Conservation (phyloP, 2,888 invertebrate species). For the Melanargia galathea region DNA sequence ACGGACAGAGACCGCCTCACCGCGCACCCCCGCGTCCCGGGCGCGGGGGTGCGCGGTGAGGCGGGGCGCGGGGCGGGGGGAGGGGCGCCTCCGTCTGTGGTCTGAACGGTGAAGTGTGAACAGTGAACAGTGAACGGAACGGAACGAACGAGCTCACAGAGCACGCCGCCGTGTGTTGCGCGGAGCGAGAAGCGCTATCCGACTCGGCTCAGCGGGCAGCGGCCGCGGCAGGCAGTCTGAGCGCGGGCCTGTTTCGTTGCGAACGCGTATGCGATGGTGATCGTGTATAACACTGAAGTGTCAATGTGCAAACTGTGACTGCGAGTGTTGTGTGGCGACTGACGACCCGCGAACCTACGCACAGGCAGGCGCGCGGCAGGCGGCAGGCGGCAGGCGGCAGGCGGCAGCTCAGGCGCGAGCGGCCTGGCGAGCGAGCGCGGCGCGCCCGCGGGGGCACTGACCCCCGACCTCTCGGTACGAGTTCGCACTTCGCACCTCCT, state of each 20-base stretch:
- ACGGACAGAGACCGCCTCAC: too few species aligned
- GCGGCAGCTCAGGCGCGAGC: slow-evolving; percentile 24
- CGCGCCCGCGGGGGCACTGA: slow-evolving; percentile 56
- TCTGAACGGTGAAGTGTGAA: slow-evolving; percentile 1
- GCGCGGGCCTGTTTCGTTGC: not conserved
- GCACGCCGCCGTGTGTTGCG: not conserved
- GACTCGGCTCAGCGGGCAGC: not conserved
- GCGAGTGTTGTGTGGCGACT: not conserved
- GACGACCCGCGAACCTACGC: not conserved
- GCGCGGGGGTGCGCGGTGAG: not conserved
- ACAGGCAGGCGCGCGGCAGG: too few species aligned
- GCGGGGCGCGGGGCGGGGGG: slow-evolving; percentile 4
- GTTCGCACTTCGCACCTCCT: slow-evolving; percentile 21
- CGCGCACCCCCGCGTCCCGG: slow-evolving; percentile 15
- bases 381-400: not conserved
- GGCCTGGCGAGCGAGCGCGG: slow-evolving; percentile 37
- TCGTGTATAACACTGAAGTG: not conserved
- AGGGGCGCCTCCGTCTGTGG: too few species aligned
- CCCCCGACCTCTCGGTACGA: slow-evolving; percentile 55
- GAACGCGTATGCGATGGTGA: not conserved
- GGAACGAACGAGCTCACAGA: not conserved
- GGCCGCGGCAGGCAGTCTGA: not conserved
- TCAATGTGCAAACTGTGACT: not conserved
- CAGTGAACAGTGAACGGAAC: too few species aligned
- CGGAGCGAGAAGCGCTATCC: not conserved